Percentiles rank a stretch among this genome's conserved stretches.
These are phyloP conservation scores for Andricus grossulariae DNA, from an alignment of 1,140 invertebrate species.

Conservation along the genomic window DNA sequence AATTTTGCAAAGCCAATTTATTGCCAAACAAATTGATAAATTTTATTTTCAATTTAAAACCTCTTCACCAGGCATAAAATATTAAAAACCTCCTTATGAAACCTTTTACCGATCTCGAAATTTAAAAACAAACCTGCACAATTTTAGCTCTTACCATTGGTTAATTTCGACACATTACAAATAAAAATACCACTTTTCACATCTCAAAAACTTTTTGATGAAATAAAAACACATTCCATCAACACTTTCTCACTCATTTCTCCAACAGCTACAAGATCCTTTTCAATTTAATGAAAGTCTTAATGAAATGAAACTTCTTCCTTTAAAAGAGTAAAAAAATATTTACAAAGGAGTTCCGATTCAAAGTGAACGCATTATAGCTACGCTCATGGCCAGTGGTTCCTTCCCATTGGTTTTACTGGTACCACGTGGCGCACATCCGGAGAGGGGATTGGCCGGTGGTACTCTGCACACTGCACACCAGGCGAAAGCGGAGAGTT, in stretches of 20 bases:
- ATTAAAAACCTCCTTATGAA: too few species aligned
- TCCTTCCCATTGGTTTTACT: conserved; percentile 52
- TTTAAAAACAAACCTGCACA: conserved; percentile 6
- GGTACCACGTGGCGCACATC: conserved; percentile 56
- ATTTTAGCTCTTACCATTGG: not conserved
- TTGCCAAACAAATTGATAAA: too few species aligned
- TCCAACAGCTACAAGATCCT: not conserved
- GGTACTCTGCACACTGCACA: conserved; percentile 47
- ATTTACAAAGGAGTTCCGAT: not conserved
- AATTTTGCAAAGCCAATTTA: too few species aligned
- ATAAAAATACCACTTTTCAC: not conserved
- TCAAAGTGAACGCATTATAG: not conserved
- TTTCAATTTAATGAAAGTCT: conserved; percentile 37
- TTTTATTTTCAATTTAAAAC: too few species aligned
- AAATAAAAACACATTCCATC: not conserved
- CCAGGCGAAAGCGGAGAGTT: conserved; percentile 59
- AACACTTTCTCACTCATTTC: not conserved
- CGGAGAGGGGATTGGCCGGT: conserved; percentile 62
- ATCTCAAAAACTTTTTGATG: not conserved
- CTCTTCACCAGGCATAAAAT: too few species aligned
- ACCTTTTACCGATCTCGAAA: not conserved
- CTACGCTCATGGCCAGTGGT: conserved; percentile 20
- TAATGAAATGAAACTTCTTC: conserved; percentile 35
- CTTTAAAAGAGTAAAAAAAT: conserved; percentile 27
- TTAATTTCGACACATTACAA: not conserved